Evolutionary conservation across 1,140 invertebrate genomes (phyloP).

Genomic region (Portunus trituberculatus): DNA sequence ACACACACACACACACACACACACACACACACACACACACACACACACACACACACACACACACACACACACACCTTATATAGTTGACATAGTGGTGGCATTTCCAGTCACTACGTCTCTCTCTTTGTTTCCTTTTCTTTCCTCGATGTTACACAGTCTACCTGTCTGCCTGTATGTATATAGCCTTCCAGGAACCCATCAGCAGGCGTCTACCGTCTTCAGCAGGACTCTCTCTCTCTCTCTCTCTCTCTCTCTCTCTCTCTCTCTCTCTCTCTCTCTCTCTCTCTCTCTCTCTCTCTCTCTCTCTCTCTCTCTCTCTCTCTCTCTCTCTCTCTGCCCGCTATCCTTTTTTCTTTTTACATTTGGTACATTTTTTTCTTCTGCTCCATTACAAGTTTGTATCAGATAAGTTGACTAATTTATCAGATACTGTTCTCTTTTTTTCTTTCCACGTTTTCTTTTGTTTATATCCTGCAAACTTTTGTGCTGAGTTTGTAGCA

Average conservation of each 20-base stretch:
- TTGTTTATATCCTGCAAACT: no score
- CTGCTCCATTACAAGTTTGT: no score
- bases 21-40: constrained; percentile 10
- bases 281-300: background rate
- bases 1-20: background rate
- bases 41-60: constrained; percentile 10
- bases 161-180: background rate
- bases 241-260: background rate
- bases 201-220: background rate
- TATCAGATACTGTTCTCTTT: no score
- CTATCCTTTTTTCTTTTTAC: no score
- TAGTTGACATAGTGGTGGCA: background rate
- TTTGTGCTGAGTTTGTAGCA: no score
- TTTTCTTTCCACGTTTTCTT: no score
- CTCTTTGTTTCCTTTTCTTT: background rate
- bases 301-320: background rate
- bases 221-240: background rate
- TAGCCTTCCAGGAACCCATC: background rate
- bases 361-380: background rate
- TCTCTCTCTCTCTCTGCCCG: background rate
- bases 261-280: background rate
- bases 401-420: no score
- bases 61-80: background rate
- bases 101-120: background rate
- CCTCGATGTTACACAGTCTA: background rate